Base-by-base conservation (phyloP, 2,113 vertebrate species). In the Lonchura striata region DNA sequence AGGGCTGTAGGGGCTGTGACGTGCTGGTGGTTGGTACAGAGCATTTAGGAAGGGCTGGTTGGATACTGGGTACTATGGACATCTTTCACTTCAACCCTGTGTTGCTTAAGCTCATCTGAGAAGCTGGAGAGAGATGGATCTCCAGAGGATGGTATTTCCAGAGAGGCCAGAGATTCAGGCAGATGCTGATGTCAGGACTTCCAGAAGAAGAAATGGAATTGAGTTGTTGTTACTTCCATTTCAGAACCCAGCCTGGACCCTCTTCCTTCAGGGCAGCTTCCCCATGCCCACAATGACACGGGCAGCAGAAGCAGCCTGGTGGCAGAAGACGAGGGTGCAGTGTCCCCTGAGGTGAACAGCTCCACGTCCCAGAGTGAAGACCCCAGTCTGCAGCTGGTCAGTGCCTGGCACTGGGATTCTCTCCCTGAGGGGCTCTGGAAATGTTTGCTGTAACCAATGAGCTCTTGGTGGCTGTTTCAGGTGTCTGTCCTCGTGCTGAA, bases 281-380 rank as follows among this genome's bases (percentile, higher is more conserved):
- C 94, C 70, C 96, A 63, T 63, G 69, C 63, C 59, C 78, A 94
- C 17, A 71, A 54, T 23, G 90, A 89, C 49, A 74, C 83, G 2
- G 95, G 96, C 71, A 97, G 97, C 74, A 97, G 90, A 30, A 82
- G 94, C 56, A 99, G 98, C 90, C 98, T 98, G 63, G 90, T 95
- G 39, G 96, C 96, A n/a, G 98, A 98, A 35, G 98, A 97, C 0
- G 98, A 98, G 65, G 98, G 97, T 24, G 94, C 75, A 80, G 98
- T 81, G 2, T 98, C 98, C 39, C 98, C 98, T 24, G 98, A 98
- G 63, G 97, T 98, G 79, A 98, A 98, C 97, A 99, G 98, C 97
- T 99, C 98, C 2, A 96, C 98, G 22, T 99, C 99, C 25, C 98
- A 98, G 85, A 99, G 98, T 44, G 98, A 99, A 72, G 98, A 99